A percentile compares a stretch with the other conserved stretches of the same genome.
phyloP scores from a whole-genome alignment of 2,888 invertebrate species.

The Ariolimax columbianus region DNA sequence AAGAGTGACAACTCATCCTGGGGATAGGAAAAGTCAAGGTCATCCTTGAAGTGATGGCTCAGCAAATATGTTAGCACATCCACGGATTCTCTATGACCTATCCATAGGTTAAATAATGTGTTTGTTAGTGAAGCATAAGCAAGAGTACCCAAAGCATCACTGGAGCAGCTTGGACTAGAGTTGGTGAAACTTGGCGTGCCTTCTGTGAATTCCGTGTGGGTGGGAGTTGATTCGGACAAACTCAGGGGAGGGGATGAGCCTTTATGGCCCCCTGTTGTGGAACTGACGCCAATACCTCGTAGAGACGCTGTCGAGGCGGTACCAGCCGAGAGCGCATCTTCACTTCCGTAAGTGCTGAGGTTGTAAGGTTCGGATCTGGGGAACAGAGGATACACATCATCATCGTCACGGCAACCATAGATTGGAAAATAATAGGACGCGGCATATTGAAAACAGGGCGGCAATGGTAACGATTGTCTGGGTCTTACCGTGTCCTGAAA shows the following conservation, averaged over 20 bases:
- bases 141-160: slow-evolving; percentile 71
- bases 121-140: not conserved
- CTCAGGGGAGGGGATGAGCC: slow-evolving; percentile 74
- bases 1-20: not conserved
- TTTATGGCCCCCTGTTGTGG: not conserved
- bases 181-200: slow-evolving; percentile 98
- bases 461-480: too few relatives aligned
- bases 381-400: too few relatives aligned
- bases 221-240: slow-evolving; percentile 86
- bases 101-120: not conserved
- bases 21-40: too few relatives aligned
- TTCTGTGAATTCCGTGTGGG: slow-evolving; percentile 89
- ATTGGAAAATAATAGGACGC: too few relatives aligned
- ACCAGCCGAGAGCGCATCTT: slow-evolving; percentile 52
- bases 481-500: too few relatives aligned
- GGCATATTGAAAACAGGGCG: too few relatives aligned
- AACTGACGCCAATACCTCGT: slow-evolving; percentile 38
- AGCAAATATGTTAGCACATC: not conserved
- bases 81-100: not conserved
- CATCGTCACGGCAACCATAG: too few relatives aligned
- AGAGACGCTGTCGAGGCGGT: slow-evolving; percentile 42
- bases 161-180: slow-evolving; percentile 87
- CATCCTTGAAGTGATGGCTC: too few relatives aligned
- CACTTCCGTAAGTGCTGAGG: slow-evolving; percentile 54
- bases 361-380: slow-evolving; percentile 57